phyloP scores from a whole-genome alignment of 2,797 vertebrate species.

The Hapalemur alaotrensis region DNA sequence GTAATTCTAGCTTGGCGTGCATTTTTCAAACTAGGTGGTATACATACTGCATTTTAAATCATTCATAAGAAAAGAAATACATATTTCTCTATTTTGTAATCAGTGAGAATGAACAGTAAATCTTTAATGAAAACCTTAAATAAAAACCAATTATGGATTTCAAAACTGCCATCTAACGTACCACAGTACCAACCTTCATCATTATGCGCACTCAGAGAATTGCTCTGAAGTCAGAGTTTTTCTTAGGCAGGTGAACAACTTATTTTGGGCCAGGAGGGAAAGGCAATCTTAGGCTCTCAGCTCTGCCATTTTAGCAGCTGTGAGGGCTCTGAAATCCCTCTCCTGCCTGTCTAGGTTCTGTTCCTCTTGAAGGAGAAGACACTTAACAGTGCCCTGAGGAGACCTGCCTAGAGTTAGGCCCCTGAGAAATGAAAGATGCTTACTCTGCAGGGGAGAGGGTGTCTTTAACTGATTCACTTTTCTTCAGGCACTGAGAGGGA shows the following conservation, averaged over 20 bases:
- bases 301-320: background rate
- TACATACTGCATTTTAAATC: background rate
- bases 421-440: background rate
- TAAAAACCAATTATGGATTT: background rate
- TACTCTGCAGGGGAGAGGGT: fast-evolving
- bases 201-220: background rate
- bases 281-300: background rate
- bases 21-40: background rate
- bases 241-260: background rate
- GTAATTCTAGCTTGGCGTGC: background rate
- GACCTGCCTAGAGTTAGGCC: background rate
- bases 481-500: background rate
- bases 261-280: background rate
- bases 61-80: slow-evolving; percentile 5
- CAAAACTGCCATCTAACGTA: background rate
- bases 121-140: background rate
- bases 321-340: background rate
- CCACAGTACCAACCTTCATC: fast-evolving
- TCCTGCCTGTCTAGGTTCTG: background rate
- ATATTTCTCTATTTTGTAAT: background rate
- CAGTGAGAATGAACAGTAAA: background rate
- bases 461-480: background rate
- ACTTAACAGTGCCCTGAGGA: fast-evolving
- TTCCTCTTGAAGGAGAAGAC: background rate
- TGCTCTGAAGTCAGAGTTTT: background rate